phyloP scores from a whole-genome alignment of 2,113 vertebrate genomes.

The Dicentrarchus labrax region DNA sequence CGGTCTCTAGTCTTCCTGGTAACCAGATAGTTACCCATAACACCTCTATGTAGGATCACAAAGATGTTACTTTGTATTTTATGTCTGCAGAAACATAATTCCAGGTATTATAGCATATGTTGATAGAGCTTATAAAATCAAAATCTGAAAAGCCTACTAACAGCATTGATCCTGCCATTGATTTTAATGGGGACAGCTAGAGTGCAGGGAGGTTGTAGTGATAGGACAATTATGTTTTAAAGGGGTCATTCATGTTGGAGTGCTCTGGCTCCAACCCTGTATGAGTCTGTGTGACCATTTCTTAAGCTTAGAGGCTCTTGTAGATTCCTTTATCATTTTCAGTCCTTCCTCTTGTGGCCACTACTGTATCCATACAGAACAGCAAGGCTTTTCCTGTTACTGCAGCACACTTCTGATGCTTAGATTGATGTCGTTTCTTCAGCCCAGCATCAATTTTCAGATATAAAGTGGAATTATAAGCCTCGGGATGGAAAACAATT shows the following conservation, averaged over 20 bases:
- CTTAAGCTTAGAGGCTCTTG: constrained; percentile 13
- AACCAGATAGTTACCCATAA: no score
- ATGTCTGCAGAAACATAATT: neutral
- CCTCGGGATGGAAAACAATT: constrained; percentile 72
- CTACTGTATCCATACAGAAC: constrained; percentile 1
- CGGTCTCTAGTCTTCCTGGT: no score
- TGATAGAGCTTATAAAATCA: neutral
- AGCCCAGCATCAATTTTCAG: constrained; percentile 71
- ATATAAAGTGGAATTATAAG: constrained; percentile 72
- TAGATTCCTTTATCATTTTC: constrained; percentile 20
- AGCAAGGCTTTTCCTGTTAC: constrained; percentile 22
- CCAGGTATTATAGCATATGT: neutral
- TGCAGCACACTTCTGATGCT: constrained; percentile 38
- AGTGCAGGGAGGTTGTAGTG: neutral
- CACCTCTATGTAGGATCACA: no score
- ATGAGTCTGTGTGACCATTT: constrained; percentile 24
- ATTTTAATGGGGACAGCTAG: neutral
- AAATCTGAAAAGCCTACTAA: neutral
- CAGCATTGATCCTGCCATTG: neutral
- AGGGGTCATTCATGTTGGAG: neutral
- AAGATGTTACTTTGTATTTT: neutral
- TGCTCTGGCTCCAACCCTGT: neutral
- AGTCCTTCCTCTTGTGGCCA: constrained; percentile 13
- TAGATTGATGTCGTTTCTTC: constrained; percentile 56
- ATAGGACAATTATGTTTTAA: neutral